A percentile compares a stretch with the other conserved stretches of the same genome.
phyloP scores from a whole-genome alignment of 2,113 vertebrate species.

The Motacilla alba region DNA sequence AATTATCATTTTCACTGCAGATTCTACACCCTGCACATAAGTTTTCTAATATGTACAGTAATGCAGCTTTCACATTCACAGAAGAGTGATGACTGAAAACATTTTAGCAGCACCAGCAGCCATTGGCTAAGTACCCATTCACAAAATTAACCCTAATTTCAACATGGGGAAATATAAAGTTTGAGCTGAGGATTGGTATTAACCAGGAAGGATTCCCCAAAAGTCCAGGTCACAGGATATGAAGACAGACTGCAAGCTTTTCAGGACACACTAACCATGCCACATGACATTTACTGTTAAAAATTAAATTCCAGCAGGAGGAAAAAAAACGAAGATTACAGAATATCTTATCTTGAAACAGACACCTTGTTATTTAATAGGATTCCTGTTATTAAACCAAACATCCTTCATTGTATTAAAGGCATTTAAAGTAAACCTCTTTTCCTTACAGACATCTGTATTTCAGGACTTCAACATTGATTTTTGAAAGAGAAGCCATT shows the following conservation, averaged over 20 bases:
- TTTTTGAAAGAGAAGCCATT: not conserved
- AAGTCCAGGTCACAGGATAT: not conserved
- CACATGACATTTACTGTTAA: not conserved
- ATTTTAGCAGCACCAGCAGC: not conserved
- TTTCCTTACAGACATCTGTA: not conserved
- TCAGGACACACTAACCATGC: not conserved
- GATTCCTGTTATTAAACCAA: not conserved
- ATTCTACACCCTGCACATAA: not conserved
- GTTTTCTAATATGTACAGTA: not conserved
- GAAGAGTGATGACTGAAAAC: not conserved
- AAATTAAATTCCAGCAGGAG: not conserved
- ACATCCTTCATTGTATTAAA: not conserved
- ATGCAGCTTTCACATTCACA: not conserved
- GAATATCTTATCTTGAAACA: not conserved
- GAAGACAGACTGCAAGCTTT: not conserved
- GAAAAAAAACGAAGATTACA: not conserved
- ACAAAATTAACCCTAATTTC: not conserved
- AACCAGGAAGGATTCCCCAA: not conserved
- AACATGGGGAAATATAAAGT: not conserved
- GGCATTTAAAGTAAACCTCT: not conserved
- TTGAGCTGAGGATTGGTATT: not conserved
- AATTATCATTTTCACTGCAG: not conserved
- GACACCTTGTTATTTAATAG: not conserved
- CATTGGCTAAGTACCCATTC: not conserved
- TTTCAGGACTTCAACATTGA: not conserved